These are phyloP conservation scores for Aphelenchoides bicaudatus DNA, from an alignment of 2,888 invertebrate genomes.

Conservation along the genomic window DNA sequence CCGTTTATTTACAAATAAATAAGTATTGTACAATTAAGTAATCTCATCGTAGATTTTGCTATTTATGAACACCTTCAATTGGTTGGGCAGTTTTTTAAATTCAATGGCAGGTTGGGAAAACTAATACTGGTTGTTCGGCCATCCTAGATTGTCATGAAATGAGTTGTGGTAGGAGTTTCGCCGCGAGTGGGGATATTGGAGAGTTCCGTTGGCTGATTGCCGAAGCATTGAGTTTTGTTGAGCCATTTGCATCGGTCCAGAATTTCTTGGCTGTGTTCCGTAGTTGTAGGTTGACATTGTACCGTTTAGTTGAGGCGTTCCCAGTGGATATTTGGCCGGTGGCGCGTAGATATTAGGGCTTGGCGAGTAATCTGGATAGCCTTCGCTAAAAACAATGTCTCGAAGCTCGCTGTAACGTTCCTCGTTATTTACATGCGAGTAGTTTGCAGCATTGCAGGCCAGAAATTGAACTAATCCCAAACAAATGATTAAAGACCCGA, in stretches of 20 bases:
- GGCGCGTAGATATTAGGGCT: slow-evolving; percentile 16
- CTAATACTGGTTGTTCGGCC: slow-evolving; percentile 6
- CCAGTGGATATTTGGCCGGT: slow-evolving; percentile 9
- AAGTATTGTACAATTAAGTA: too few species aligned
- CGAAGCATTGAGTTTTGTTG: too few species aligned
- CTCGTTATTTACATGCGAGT: slow-evolving; percentile 82
- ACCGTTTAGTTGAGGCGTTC: neutral
- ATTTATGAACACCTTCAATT: too few species aligned
- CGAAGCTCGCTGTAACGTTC: slow-evolving; percentile 36
- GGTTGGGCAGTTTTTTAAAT: too few species aligned
- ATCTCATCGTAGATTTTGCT: too few species aligned
- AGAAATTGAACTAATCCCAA: slow-evolving; percentile 73
- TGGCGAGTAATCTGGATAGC: slow-evolving; percentile 16
- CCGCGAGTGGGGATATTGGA: slow-evolving; percentile 14
- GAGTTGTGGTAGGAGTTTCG: slow-evolving; percentile 35
- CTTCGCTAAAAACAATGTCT: slow-evolving; percentile 28
- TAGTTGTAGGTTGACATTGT: slow-evolving; percentile 11
- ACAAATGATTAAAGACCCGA: slow-evolving; percentile 37
- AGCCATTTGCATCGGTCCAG: neutral
- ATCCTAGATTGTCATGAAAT: slow-evolving; percentile 17
- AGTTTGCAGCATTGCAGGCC: slow-evolving; percentile 90
- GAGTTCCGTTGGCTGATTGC: too few species aligned
- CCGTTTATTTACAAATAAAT: too few species aligned
- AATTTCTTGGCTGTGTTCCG: slow-evolving; percentile 11
- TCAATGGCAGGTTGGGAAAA: too few species aligned